Base-by-base conservation (phyloP, 2,888 invertebrate species). In the Melinaea menophilus region DNA sequence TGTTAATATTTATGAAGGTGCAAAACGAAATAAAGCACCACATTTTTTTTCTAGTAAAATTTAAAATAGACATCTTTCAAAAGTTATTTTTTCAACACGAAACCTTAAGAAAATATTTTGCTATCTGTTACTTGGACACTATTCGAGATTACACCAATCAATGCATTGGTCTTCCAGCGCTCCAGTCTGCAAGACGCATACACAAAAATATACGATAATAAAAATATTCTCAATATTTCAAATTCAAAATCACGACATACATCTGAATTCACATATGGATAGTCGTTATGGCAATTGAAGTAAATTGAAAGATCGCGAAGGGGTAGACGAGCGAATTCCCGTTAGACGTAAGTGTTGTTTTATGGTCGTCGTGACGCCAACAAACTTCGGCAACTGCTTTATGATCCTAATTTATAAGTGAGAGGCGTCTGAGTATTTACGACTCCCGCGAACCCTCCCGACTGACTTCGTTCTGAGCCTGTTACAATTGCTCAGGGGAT, bases 341-440 rank as follows among this genome's bases (percentile, higher is more conserved):
- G 74, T 67, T 81, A 77, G 80, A 75, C 74, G 82, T 84, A 84
- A 86, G 86, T 84, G 81, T 80, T 88, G 84, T 88, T 90, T 90
- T 90, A 90, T 85, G 88, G 81, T 80, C 88, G 86, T 82, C 85
- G 85, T 82, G 88, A 83, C 84, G 84, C 86, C 83, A 86, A 84
- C 88, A 87, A 90, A 90, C 83, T 90, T 90, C 82, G 86, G 82
- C 86, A 88, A 88, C 86, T 88, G 88, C 85, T 90, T 90, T 90
- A 90, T 90, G 90, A 87, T 87, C 86, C 90, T 90, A 90, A 90
- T 90, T 90, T 90, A 90, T 90, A 90, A 90, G 90, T 89, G 86
- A 88, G 86, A 86, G 85, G 83, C 81, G 86, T 79, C 84, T 85
- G 81, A 81, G 85, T 80, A 76, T 78, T 78, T 79, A 78, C 76